Percentiles rank a stretch among this genome's conserved stretches.
phyloP scores from a whole-genome alignment of 1,140 invertebrate species.

The Medauroidea extradentata region DNA sequence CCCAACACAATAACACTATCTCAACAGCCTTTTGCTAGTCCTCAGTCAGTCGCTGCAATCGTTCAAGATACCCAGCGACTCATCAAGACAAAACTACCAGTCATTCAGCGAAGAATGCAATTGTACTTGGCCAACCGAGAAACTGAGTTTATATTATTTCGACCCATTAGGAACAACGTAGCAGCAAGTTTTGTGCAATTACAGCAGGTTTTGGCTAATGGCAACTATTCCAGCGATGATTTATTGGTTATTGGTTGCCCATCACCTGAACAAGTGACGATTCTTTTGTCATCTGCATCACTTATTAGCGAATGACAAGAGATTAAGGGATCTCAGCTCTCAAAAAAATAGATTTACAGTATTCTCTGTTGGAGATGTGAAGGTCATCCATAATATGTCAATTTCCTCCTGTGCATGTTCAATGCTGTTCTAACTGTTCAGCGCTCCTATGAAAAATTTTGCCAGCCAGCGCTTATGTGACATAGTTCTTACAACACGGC shows the following conservation, averaged over 20 bases:
- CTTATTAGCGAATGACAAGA: constrained; percentile 40
- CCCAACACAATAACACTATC: constrained; percentile 27
- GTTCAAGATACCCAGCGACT: constrained; percentile 59
- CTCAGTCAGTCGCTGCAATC: constrained; percentile 37
- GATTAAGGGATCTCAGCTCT: not conserved
- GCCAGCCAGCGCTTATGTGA: no score
- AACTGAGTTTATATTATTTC: constrained; percentile 92
- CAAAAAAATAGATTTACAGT: no score
- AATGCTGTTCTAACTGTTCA: no score
- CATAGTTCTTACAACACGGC: no score
- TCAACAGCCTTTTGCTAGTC: constrained; percentile 50
- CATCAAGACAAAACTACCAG: constrained; percentile 74
- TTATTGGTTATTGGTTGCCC: constrained; percentile 80
- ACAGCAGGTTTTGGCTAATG: constrained; percentile 65
- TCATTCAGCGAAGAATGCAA: constrained; percentile 83
- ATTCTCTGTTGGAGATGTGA: no score
- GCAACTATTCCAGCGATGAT: constrained; percentile 76
- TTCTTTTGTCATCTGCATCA: constrained; percentile 74
- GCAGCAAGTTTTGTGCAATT: constrained; percentile 80
- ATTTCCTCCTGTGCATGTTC: no score
- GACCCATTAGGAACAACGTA: constrained; percentile 90
- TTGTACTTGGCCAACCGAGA: constrained; percentile 94
- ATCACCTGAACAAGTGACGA: constrained; percentile 84
- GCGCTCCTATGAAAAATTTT: no score
- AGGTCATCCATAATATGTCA: no score